Base-by-base conservation (phyloP, 2,888 invertebrate species). In the Elgonia sp. region DNA sequence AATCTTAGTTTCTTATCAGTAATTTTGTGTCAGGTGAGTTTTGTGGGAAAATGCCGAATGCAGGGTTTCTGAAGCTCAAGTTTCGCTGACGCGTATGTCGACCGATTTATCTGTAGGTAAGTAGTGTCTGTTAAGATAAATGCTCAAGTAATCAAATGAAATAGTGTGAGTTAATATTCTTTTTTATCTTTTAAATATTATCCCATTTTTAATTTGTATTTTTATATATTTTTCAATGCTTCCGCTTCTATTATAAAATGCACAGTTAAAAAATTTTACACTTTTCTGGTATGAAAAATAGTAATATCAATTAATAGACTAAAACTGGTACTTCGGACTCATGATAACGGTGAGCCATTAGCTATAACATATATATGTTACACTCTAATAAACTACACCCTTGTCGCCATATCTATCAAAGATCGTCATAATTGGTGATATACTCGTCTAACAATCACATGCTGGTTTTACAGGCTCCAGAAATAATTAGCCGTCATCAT, bases 21-120 rank as follows among this genome's bases (percentile, higher is more conserved):
- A 83, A 80, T 79, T 89, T 89, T 75, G 90, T 92, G 93, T 93
- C 93, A 93, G 93, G 93, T 93, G 94, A 94, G 93, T 94, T 94
- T 93, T 93, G 93, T 94, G 94, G 93, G 94, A 93, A 93, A 93
- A 94, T 92, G 90, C 91, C 91, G 91, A 92, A 92, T 92, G 91
- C 92, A 67, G 80, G 70, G 82, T 89, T 90, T 88, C 89, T 89
- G 79, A 63, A 90, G 90, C 90, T 94, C 93, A 90, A 90, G 90
- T 94, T 94, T 92, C 93, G 94, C 94, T 93, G 93, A 94, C 92
- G 86, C 81, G 76, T 84, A 81, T 63, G 87, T 55, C 80, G 91
- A 87, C 84, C 89, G 89, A 93, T 91, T 92, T 92, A 93, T 93
- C 93, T 93, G 90, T 91, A 86, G 89, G 88, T 89, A 86, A 86